Evolutionary conservation across 1,140 invertebrate species (phyloP).

Genomic region (Lepidotrigona ventralis): DNA sequence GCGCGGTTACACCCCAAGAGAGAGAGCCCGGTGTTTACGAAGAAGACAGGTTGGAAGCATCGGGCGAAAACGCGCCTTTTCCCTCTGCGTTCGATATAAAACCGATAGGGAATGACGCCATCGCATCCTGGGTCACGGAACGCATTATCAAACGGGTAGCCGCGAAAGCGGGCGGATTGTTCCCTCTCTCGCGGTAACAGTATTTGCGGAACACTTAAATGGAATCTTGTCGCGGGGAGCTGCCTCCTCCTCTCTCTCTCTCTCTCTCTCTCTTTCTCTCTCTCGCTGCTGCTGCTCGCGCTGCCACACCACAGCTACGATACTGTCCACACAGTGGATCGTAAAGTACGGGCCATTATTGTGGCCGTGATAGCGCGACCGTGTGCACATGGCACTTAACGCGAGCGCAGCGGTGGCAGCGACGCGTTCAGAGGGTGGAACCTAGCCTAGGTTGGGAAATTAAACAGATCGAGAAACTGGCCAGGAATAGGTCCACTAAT

Average conservation of each 20-base stretch:
- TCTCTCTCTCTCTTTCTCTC: background rate
- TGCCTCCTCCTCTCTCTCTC: background rate
- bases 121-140: conserved; percentile 36
- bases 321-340: conserved; percentile 43
- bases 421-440: background rate
- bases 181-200: conserved; percentile 60
- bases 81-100: conserved; percentile 47
- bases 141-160: conserved; percentile 56
- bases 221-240: conserved; percentile 49
- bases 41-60: background rate
- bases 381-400: conserved; percentile 50
- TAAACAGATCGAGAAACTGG: background rate
- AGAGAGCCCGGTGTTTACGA: background rate
- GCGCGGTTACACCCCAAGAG: too few species aligned
- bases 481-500: background rate
- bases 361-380: conserved; percentile 46
- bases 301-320: conserved; percentile 28
- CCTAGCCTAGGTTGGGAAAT: background rate
- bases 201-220: conserved; percentile 70
- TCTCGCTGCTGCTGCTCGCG: conserved; percentile 16
- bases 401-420: background rate
- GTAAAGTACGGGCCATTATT: conserved; percentile 62
- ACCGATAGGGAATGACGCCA: conserved; percentile 53
- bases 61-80: background rate
- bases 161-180: conserved; percentile 55